A percentile compares a stretch with the other conserved stretches of the same genome.
Evolutionary conservation across 2,888 invertebrate species (phyloP).

Genomic region (Octonoba sinensis): DNA sequence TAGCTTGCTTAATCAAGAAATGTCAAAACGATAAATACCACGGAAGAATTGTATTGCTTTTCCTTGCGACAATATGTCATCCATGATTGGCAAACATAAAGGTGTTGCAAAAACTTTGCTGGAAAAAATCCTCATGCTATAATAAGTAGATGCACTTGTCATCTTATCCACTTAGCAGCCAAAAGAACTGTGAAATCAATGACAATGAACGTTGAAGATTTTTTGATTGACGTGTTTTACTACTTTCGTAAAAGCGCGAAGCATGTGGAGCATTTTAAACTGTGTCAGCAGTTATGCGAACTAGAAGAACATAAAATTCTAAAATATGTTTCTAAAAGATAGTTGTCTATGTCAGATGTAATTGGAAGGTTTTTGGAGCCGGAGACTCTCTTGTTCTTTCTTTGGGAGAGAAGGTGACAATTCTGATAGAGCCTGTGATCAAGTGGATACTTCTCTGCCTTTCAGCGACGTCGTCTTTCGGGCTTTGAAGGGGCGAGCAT

Average conservation of each 20-base stretch:
- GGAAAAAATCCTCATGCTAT: background rate
- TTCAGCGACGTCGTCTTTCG: no score
- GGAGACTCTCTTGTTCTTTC: no score
- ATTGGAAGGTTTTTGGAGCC: background rate
- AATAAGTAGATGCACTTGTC: background rate
- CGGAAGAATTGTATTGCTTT: background rate
- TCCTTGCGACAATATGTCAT: background rate
- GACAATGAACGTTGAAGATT: background rate
- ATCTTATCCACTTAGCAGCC: background rate
- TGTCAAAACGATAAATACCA: background rate
- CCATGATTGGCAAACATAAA: background rate
- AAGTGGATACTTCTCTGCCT: no score
- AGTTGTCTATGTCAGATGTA: background rate
- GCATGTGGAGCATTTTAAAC: background rate
- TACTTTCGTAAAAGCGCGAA: background rate
- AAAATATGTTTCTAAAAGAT: conserved; percentile 1
- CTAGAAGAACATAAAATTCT: conserved; percentile 1
- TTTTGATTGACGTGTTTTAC: background rate
- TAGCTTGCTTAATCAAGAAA: background rate
- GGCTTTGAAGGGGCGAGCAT: no score
- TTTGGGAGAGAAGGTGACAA: no score
- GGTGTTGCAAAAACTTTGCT: background rate
- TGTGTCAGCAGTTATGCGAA: background rate
- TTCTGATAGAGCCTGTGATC: no score
- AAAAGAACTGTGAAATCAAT: background rate